These are phyloP conservation scores for Dynastes grantii DNA, from an alignment of 2,888 invertebrate genomes.

Conservation along the genomic window DNA sequence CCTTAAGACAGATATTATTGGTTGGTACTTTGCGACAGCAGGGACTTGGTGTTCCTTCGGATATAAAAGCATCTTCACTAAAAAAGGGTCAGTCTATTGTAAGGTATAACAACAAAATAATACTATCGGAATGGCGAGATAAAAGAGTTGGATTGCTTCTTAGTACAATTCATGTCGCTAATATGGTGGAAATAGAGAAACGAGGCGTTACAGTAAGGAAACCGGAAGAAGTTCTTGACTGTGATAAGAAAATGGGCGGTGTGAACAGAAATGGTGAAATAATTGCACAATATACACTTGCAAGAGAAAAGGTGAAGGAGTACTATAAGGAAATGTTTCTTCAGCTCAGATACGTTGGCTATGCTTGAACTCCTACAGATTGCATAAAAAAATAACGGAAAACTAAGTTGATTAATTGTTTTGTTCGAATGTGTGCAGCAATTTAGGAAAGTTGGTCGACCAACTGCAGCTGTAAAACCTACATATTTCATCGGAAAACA, in stretches of 20 bases:
- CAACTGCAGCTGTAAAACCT: not conserved
- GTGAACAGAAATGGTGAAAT: not conserved
- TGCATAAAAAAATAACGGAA: constrained; percentile 4
- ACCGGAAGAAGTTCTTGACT: not conserved
- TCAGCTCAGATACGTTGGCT: not conserved
- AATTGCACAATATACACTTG: not conserved
- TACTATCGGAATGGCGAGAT: not conserved
- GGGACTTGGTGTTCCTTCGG: no score
- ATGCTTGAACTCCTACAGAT: not conserved
- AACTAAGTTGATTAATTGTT: not conserved
- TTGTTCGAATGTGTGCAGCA: not conserved
- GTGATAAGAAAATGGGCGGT: not conserved
- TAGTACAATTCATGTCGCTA: not conserved
- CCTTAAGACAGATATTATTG: no score
- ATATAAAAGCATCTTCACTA: no score
- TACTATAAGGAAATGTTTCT: not conserved
- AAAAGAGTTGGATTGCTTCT: not conserved
- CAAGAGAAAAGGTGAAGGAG: not conserved
- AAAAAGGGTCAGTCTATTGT: no score
- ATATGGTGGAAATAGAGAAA: not conserved
- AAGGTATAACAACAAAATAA: constrained; percentile 4
- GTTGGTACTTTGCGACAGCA: no score
- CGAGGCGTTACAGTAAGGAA: not conserved
- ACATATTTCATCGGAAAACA: not conserved
- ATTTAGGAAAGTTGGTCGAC: not conserved